phyloP scores from a whole-genome alignment of 2,113 vertebrate genomes.

The Tauraco erythrolophus region DNA sequence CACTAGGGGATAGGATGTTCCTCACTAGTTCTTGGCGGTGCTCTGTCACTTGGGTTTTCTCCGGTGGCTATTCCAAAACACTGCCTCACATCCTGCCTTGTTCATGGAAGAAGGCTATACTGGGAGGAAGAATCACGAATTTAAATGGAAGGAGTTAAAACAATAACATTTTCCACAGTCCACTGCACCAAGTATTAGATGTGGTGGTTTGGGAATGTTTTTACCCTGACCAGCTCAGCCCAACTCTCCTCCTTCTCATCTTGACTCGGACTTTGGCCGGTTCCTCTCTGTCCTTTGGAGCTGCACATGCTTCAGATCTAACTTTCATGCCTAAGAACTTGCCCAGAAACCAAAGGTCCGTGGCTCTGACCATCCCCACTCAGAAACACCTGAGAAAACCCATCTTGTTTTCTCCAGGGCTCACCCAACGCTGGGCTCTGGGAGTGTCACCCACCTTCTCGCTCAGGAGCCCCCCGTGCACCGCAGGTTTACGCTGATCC shows the following conservation, averaged over 20 bases:
- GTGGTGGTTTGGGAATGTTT: background rate
- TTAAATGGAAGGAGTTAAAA: background rate
- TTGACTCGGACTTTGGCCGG: background rate
- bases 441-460: background rate
- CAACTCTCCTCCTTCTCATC: background rate
- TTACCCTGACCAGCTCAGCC: background rate
- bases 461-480: rapidly evolving
- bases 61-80: background rate
- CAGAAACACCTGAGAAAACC: background rate
- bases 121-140: background rate
- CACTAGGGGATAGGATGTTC: no score
- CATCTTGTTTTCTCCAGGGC: background rate
- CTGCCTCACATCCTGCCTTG: background rate
- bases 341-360: background rate
- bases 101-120: background rate
- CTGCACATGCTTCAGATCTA: background rate
- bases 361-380: background rate
- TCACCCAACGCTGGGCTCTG: background rate
- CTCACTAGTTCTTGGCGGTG: background rate
- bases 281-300: background rate
- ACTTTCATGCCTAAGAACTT: background rate
- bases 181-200: background rate
- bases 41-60: background rate
- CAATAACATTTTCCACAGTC: background rate
- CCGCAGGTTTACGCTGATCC: background rate